These are phyloP conservation scores for Lichenostomus cassidix DNA, from an alignment of 2,113 vertebrate genomes.

Conservation along the genomic window DNA sequence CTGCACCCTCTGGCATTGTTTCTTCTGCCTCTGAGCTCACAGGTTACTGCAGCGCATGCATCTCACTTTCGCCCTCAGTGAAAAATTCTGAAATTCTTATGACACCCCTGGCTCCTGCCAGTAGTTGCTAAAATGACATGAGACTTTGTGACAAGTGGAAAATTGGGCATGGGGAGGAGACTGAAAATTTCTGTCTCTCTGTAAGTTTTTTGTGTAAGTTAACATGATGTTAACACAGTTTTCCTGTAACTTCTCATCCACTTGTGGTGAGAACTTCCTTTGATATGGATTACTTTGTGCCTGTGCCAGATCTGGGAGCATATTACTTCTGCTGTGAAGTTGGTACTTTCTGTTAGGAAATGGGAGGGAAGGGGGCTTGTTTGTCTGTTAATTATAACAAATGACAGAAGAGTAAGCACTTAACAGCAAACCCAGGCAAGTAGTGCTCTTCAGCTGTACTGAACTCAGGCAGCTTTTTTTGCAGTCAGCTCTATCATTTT, in stretches of 20 bases:
- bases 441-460: not conserved
- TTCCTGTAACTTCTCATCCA: not conserved
- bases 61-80: not conserved
- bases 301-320: not conserved
- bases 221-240: rapidly evolving
- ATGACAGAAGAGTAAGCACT: not conserved
- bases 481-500: not conserved
- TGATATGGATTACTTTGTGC: not conserved
- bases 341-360: slow-evolving; percentile 7
- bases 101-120: not conserved
- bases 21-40: not conserved
- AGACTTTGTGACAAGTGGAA: not conserved
- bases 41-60: not conserved
- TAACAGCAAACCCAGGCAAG: not conserved
- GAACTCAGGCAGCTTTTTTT: not conserved
- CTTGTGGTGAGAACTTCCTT: not conserved
- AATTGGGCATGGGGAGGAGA: not conserved
- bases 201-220: not conserved
- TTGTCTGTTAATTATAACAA: not conserved
- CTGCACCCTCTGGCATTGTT: not conserved
- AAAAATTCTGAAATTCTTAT: not conserved
- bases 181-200: not conserved
- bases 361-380: not conserved
- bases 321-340: not conserved
- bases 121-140: not conserved